phyloP scores from a whole-genome alignment of 2,797 vertebrate species.

The Poeciliopsis infans region DNA sequence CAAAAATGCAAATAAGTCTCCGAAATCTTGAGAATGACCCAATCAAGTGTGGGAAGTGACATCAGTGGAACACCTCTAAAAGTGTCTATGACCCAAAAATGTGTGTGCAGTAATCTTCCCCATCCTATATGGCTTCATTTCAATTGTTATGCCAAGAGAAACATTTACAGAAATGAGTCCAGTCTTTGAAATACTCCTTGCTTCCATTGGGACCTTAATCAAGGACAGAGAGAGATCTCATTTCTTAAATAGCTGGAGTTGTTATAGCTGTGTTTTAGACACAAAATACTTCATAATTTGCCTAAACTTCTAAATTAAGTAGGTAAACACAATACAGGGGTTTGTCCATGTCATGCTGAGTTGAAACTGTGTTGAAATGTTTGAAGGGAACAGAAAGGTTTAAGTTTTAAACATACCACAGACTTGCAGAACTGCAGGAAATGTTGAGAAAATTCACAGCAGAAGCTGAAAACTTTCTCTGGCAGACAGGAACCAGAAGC shows the following conservation, averaged over 20 bases:
- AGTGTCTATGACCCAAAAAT: neutral
- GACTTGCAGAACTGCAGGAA: neutral
- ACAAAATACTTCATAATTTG: neutral
- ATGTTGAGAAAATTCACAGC: neutral
- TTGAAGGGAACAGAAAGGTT: neutral
- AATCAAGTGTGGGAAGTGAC: neutral
- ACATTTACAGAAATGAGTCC: neutral
- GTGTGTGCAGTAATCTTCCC: neutral
- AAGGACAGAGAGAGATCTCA: neutral
- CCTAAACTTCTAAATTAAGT: neutral
- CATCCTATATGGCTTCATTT: neutral
- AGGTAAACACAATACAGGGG: neutral
- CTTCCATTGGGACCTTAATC: slow-evolving; percentile 12
- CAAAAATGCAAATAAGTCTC: neutral
- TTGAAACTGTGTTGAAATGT: neutral
- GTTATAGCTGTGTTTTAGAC: neutral
- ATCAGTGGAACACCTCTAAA: neutral
- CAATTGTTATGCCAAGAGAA: neutral
- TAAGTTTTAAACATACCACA: neutral
- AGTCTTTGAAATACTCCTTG: too few species aligned
- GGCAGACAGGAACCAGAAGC: slow-evolving; percentile 18
- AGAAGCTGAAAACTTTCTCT: slow-evolving; percentile 16
- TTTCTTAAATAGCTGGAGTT: neutral
- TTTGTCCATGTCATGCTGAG: neutral
- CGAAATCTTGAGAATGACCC: neutral